Evolutionary conservation across 2,113 vertebrate species (phyloP).

Genomic region (Colius striatus): DNA sequence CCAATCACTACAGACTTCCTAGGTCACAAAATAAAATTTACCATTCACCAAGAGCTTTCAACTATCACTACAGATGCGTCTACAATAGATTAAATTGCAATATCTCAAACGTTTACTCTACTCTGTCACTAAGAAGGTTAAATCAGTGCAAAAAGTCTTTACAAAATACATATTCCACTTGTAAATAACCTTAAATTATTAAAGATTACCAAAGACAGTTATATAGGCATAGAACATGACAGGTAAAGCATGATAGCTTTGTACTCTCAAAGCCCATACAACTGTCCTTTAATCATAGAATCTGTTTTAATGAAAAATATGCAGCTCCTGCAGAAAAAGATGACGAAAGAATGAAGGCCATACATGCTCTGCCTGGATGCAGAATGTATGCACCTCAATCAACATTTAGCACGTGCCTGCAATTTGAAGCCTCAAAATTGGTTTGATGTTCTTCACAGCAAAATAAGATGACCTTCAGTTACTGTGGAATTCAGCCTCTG

Average conservation of each 20-base stretch:
- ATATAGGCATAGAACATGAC: not conserved
- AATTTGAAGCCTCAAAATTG: not conserved
- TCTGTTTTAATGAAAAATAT: not conserved
- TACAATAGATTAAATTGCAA: no score
- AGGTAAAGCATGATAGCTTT: not conserved
- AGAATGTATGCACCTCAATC: not conserved
- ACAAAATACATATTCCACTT: not conserved
- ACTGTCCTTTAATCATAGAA: not conserved
- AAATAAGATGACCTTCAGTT: not conserved
- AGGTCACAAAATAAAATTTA: conserved; percentile 22
- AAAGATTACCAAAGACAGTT: not conserved
- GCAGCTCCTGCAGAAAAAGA: not conserved
- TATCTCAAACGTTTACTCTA: not conserved
- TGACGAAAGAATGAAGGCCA: not conserved
- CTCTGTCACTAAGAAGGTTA: not conserved
- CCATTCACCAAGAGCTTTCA: conserved; percentile 7
- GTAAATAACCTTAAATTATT: not conserved
- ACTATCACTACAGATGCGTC: not conserved
- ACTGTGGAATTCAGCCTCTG: not conserved
- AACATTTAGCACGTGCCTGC: not conserved
- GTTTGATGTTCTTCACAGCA: not conserved
- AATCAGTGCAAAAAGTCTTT: not conserved
- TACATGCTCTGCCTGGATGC: not conserved
- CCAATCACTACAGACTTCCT: not conserved
- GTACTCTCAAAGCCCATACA: not conserved